Percentiles rank a stretch among this genome's conserved stretches.
Conservation (phyloP, 2,797 vertebrate species). For the Protonibea diacanthus region DNA sequence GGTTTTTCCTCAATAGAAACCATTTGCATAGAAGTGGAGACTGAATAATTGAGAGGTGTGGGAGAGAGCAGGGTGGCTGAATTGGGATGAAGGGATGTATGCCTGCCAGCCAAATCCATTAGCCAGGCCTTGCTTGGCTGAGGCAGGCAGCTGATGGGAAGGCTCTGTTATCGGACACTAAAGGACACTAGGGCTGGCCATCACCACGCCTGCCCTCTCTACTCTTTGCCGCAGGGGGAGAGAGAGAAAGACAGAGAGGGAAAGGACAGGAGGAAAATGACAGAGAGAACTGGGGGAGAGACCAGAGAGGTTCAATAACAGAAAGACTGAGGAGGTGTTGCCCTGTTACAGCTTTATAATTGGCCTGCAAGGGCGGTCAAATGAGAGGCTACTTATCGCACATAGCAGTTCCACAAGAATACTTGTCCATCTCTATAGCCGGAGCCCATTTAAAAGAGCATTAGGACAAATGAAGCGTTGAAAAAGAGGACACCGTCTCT, state of each 20-base stretch:
- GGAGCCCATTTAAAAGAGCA: constrained; percentile 77
- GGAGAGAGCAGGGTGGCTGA: constrained; percentile 80
- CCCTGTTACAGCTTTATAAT: constrained; percentile 83
- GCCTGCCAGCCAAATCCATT: constrained; percentile 90
- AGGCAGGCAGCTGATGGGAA: constrained; percentile 80
- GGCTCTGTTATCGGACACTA: constrained; percentile 86
- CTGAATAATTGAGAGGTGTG: constrained; percentile 90
- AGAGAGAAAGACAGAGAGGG: constrained; percentile 46
- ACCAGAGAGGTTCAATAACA: constrained; percentile 75
- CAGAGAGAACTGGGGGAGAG: constrained; percentile 72
- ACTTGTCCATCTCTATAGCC: constrained; percentile 75
- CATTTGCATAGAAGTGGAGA: constrained; percentile 88
- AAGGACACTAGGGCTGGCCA: constrained; percentile 83
- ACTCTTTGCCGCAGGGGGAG: constrained; percentile 67
- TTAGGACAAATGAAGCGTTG: constrained; percentile 78
- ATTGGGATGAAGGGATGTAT: constrained; percentile 84
- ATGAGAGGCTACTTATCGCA: constrained; percentile 82
- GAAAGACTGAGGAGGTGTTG: constrained; percentile 79
- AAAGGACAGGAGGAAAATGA: constrained; percentile 63
- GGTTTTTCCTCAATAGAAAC: constrained; percentile 82
- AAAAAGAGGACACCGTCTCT: constrained; percentile 69
- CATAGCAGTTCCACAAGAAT: constrained; percentile 76
- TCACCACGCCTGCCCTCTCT: constrained; percentile 77
- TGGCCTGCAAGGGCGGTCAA: constrained; percentile 83
- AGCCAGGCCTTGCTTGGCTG: constrained; percentile 80